Evolutionary conservation across 2,888 invertebrate species (phyloP).

Genomic region (Blomia tropicalis): DNA sequence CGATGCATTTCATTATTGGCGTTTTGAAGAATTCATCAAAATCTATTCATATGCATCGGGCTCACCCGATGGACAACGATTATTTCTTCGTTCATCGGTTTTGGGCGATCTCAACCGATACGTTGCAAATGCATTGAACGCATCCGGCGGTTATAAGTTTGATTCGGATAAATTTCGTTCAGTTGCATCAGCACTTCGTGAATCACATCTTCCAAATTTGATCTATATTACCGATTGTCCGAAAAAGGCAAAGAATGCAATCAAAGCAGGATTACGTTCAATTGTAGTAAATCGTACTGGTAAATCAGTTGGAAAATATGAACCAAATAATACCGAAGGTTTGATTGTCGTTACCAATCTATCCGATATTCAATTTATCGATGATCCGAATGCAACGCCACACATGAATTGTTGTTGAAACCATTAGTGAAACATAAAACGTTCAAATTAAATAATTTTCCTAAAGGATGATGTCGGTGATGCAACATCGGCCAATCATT

Average conservation of each 20-base stretch:
- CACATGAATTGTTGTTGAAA: neutral
- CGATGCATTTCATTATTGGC: slow-evolving; percentile 13
- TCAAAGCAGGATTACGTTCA: neutral
- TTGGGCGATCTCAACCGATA: neutral
- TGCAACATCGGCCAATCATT: no score
- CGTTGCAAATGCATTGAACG: slow-evolving; percentile 15
- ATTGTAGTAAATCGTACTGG: neutral
- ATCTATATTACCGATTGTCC: slow-evolving; percentile 14
- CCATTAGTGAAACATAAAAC: neutral
- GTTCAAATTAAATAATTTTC: no score
- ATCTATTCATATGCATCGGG: slow-evolving; percentile 21
- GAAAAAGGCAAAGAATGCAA: slow-evolving; percentile 1
- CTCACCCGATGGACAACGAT: neutral
- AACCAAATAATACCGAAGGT: neutral
- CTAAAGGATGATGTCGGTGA: no score
- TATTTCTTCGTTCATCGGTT: slow-evolving; percentile 1
- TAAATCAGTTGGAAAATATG: neutral
- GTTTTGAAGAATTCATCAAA: slow-evolving; percentile 16
- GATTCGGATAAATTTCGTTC: slow-evolving; percentile 7
- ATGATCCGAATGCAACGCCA: slow-evolving; percentile 2
- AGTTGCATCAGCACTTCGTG: slow-evolving; percentile 1
- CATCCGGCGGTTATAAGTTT: slow-evolving; percentile 17
- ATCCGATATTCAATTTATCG: slow-evolving; percentile 4
- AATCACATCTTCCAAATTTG: slow-evolving; percentile 10
- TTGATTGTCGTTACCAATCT: neutral